Evolutionary conservation across 2,888 invertebrate genomes (phyloP), one percentile per base, ranked within the genome.

Genomic region (Dryococelus australis): DNA sequence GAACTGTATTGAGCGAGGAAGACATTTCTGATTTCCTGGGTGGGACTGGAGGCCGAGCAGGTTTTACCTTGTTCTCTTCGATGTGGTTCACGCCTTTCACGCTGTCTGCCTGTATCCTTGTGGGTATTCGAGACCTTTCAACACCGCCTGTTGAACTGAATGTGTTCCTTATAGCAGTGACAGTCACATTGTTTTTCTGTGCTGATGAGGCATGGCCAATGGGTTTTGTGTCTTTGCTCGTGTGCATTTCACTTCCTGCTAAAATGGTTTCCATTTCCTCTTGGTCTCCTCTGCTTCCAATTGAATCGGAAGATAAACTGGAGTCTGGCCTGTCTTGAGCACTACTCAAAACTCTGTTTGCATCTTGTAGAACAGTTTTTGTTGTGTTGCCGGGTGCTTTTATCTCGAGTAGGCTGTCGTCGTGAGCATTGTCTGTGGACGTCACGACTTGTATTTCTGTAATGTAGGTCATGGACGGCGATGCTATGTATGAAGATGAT

Each of bases 401-500:
- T 53, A 43, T 28, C 27, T 78, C 47, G 26, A 81, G 83, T 20
- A 81, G 83, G 24, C 83, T 20, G 78, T 80, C 47, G 79, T 87
- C 78, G 24, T 28, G 43, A 87, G 81, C 13, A 43, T 84, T 86
- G 51, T 85, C 86, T 28, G 90, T 90, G 79, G 90, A 92, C 3
- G 92, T 90, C 0, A 94, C 92, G 0, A 96, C 96, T 92, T 96
- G 95, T 88, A 96, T 96, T 92, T 96, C 96, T 80, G 96, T 96
- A 53, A 96, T 94, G 90, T 96, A 96, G 43, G 95, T 95, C 90
- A 94, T 91, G 65, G 92, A 92, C 20, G 92, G 92, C 0, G 92
- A 91, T 27, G 91, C 8, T 90, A 90, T 53, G 91, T 90, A 88
- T 84, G 90, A 88, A 89, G 90, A 53, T 27, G 86, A 26, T 27